Conservation (phyloP, 2,113 vertebrate genomes). For the Antechinus stuartii region DNA sequence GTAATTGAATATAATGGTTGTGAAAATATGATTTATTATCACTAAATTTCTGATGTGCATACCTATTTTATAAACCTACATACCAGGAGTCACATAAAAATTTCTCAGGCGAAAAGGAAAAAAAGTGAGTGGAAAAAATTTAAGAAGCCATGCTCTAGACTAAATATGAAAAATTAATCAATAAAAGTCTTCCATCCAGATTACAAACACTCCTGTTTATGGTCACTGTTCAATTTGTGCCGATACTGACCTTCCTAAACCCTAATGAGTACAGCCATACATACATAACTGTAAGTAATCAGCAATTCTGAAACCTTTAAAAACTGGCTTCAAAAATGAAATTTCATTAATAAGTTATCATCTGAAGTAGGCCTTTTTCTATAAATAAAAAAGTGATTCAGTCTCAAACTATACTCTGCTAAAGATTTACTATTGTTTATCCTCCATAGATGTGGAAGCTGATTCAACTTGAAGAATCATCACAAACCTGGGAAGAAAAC, state of each 20-base stretch:
- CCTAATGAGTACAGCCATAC: not conserved
- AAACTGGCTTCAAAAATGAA: not conserved
- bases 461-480: not conserved
- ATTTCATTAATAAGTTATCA: not conserved
- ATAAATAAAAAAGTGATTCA: not conserved
- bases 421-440: not conserved
- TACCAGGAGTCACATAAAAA: no score
- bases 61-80: no score
- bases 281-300: not conserved
- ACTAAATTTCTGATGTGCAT: no score
- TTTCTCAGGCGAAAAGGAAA: no score
- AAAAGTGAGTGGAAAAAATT: no score
- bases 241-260: not conserved
- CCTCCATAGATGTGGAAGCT: not conserved
- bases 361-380: not conserved
- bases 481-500: not conserved
- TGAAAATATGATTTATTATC: no score
- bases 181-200: not conserved
- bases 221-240: not conserved
- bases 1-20: no score
- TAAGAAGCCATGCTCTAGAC: not conserved
- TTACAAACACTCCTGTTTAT: not conserved
- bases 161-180: not conserved
- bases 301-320: not conserved
- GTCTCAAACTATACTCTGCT: not conserved